phyloP scores from a whole-genome alignment of 2,888 invertebrate species.

The Protula sp. region DNA sequence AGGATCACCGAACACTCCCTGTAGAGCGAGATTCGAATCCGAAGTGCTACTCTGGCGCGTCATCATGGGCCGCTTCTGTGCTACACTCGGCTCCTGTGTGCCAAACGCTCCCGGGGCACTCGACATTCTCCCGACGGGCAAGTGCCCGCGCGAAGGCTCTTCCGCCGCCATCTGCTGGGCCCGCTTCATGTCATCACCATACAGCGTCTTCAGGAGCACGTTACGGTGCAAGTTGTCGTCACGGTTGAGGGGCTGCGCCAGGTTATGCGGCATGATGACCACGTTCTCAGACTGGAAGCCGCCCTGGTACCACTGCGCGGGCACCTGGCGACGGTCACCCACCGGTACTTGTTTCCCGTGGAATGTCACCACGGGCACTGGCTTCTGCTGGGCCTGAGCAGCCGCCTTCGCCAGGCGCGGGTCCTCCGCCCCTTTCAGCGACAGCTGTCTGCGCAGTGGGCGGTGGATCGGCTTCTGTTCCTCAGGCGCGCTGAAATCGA shows the following conservation, averaged over 20 bases:
- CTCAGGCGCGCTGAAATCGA: not conserved
- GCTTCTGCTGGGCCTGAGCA: not conserved
- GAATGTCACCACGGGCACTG: not conserved
- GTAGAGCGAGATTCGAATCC: constrained; percentile 56
- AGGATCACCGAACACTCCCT: not conserved
- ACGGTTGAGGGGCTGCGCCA: not conserved
- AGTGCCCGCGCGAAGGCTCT: not conserved
- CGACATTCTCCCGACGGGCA: not conserved
- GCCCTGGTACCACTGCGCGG: not conserved
- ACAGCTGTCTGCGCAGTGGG: constrained; percentile 73
- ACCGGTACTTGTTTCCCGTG: not conserved
- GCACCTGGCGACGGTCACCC: not conserved
- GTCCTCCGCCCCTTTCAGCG: constrained; percentile 76
- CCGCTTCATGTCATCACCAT: not conserved
- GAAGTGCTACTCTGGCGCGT: constrained; percentile 55
- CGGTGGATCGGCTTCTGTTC: constrained; percentile 58
- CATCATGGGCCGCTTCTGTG: not conserved
- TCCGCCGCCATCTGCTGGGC: not conserved
- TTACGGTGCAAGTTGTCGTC: too few species aligned
- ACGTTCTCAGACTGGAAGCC: not conserved
- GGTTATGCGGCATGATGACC: not conserved
- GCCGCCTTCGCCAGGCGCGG: constrained; percentile 56
- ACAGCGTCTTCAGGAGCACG: not conserved
- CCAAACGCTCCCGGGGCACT: not conserved
- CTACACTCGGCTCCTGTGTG: not conserved